Base-by-base conservation (phyloP, 1,140 invertebrate species). In the Halictus rubicundus region DNA sequence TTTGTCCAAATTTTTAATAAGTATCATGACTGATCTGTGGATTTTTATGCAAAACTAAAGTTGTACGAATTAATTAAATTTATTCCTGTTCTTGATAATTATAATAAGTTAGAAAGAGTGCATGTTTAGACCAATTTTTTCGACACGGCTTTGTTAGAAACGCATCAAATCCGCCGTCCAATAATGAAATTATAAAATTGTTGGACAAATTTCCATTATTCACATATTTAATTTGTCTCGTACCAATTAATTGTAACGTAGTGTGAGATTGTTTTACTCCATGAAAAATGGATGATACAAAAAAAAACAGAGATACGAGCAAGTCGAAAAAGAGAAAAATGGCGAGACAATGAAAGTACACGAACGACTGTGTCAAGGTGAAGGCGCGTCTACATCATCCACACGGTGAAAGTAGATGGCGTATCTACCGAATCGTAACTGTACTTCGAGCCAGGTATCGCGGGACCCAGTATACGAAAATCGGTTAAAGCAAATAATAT, bases 311-410 rank as follows among this genome's bases (percentile, higher is more conserved):
- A 70, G 37, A 57, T 42, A 23, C 46, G 49, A 64, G 42, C n/a
- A 64, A 74, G 46, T 27, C 6, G 27, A 27, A 61, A 37, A 64
- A 21, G 52, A 60, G 57, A 60, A 66, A n/a, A 74, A 46, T 5
- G n/a, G 46, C 19, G 23, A 70, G 59, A 82, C 69, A 83, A 19
- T 61, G 60, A 64, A 57, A 54, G 42, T 76, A 60, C 12, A 61
- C 66, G 79, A 57, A 77, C 76, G 83, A 89, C 87, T 86, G 83
- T 89, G 88, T 89, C 88, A 89, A 89, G 88, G 88, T 88, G 83
- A 89, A 89, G 88, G 83, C 82, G 83, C 87, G 82, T 86, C 81
- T 83, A 42, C 68, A 68, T 27, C 74, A 66, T 82, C 79, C 68
- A 37, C 57, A 59, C 27, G 86, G 88, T 89, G 88, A 89, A 89